phyloP scores from a whole-genome alignment of 2,888 invertebrate genomes.

The Agonopterix arenella region DNA sequence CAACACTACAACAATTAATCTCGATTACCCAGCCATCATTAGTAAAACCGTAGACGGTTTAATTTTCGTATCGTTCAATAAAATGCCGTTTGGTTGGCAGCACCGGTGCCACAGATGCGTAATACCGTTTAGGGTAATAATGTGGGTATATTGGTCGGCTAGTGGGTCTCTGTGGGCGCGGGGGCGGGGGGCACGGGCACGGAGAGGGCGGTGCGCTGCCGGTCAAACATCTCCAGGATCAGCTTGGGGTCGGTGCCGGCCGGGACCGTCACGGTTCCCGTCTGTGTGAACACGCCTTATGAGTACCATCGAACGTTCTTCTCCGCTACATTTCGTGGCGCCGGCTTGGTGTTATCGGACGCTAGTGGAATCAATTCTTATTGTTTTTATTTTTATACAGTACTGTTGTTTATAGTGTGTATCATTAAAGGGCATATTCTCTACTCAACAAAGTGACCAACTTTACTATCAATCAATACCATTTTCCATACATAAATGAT shows the following conservation, averaged over 20 bases:
- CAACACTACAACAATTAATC: background rate
- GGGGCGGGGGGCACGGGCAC: conserved; percentile 56
- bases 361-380: background rate
- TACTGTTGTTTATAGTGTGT: too few relatives aligned
- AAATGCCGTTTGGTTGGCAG: background rate
- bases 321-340: conserved; percentile 60
- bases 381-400: too few relatives aligned
- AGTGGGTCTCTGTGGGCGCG: conserved; percentile 39
- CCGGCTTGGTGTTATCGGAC: conserved; percentile 41
- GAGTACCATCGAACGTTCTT: conserved; percentile 72
- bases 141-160: conserved; percentile 4
- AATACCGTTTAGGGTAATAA: background rate
- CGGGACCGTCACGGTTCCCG: conserved; percentile 73
- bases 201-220: conserved; percentile 59
- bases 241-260: conserved; percentile 75
- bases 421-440: too few relatives aligned
- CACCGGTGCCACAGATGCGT: background rate
- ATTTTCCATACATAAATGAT: too few relatives aligned
- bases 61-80: background rate
- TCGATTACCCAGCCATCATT: background rate
- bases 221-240: conserved; percentile 75
- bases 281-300: conserved; percentile 53
- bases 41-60: too few relatives aligned
- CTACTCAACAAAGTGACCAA: too few relatives aligned
- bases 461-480: too few relatives aligned